Conservation (phyloP, 2,113 vertebrate species). For the Todiramphus chloris region DNA sequence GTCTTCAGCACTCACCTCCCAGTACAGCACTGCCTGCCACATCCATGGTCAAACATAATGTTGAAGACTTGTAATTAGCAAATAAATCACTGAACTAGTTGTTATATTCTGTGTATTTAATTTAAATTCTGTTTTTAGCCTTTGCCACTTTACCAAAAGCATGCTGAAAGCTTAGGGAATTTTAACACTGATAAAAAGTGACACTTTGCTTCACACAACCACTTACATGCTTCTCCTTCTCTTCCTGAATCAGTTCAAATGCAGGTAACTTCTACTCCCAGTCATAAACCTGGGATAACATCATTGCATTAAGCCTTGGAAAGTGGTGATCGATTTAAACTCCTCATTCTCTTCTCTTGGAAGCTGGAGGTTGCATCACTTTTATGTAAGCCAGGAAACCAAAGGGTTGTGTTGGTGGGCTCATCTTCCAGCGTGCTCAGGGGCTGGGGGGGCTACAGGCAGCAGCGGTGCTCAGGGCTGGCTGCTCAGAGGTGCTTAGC, state of each 20-base stretch:
- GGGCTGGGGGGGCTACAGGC: neutral
- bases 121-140: neutral
- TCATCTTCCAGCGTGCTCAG: fast-evolving
- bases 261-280: neutral
- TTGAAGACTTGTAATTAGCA: neutral
- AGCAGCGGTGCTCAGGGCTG: neutral
- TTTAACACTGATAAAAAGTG: neutral
- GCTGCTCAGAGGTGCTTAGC: neutral
- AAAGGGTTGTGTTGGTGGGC: neutral
- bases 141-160: neutral
- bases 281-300: neutral
- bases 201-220: neutral
- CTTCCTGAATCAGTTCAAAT: neutral
- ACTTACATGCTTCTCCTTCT: neutral
- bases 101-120: neutral
- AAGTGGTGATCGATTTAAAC: neutral
- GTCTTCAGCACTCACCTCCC: neutral
- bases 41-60: fast-evolving
- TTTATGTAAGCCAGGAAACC: neutral
- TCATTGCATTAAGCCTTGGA: neutral
- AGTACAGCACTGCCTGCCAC: neutral
- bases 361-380: neutral
- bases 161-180: neutral
- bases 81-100: neutral
- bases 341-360: too few species aligned